Evolutionary conservation across 2,888 invertebrate genomes (phyloP).

Genomic region (Caradrina kadenii): DNA sequence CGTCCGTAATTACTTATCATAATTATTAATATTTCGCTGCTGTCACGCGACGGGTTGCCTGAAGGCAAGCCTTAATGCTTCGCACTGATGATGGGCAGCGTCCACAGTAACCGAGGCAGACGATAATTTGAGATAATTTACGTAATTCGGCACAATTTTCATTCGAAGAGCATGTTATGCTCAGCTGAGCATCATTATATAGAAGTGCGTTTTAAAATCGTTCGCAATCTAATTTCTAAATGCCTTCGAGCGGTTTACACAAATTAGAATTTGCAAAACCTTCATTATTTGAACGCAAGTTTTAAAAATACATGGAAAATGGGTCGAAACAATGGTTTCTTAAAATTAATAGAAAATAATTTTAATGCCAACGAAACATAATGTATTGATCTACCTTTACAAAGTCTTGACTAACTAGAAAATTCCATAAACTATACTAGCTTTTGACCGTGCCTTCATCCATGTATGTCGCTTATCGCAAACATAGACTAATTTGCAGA

Average conservation of each 20-base stretch:
- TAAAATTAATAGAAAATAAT: constrained; percentile 41
- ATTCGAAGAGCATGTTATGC: constrained; percentile 84
- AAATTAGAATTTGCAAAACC: constrained; percentile 56
- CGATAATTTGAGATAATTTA: constrained; percentile 89
- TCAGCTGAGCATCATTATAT: constrained; percentile 78
- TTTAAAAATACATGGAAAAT: constrained; percentile 56
- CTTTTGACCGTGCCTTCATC: too few species aligned
- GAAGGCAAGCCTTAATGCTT: constrained; percentile 76
- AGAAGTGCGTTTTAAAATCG: constrained; percentile 75
- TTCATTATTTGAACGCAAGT: constrained; percentile 57
- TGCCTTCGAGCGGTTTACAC: constrained; percentile 72
- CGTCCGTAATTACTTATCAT: constrained; percentile 77
- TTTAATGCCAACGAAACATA: constrained; percentile 22
- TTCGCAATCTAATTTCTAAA: constrained; percentile 74
- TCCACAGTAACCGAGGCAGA: constrained; percentile 77
- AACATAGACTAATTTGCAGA: too few species aligned
- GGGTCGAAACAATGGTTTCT: constrained; percentile 25
- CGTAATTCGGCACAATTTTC: constrained; percentile 86
- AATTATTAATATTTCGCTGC: constrained; percentile 84
- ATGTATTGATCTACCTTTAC: constrained; percentile 1
- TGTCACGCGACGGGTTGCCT: constrained; percentile 83
- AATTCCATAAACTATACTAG: too few species aligned
- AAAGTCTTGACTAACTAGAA: background rate
- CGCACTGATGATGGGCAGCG: constrained; percentile 78
- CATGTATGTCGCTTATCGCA: too few species aligned